phyloP scores from a whole-genome alignment of 2,888 invertebrate species.

The Melanotus villosus region DNA sequence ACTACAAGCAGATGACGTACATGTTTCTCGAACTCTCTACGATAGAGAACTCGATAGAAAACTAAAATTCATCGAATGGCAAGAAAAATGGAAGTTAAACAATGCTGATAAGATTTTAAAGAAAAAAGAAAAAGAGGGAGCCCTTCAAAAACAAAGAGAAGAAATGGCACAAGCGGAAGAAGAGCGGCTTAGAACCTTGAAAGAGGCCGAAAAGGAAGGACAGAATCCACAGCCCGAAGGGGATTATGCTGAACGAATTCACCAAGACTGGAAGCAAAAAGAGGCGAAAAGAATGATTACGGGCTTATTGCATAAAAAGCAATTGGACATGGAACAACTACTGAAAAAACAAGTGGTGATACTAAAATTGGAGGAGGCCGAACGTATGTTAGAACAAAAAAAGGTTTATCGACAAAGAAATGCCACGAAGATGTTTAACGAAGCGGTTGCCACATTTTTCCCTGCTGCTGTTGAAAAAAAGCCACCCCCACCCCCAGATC shows the following conservation, averaged over 20 bases:
- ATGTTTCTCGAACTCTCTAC: slow-evolving; percentile 67
- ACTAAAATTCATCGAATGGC: slow-evolving; percentile 73
- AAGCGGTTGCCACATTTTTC: slow-evolving; percentile 75
- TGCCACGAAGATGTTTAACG: slow-evolving; percentile 76
- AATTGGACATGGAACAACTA: slow-evolving; percentile 73
- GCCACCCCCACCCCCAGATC: slow-evolving; percentile 66
- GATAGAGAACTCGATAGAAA: slow-evolving; percentile 71
- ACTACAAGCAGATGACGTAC: slow-evolving; percentile 53
- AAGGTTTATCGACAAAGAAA: slow-evolving; percentile 73
- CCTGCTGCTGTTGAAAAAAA: slow-evolving; percentile 73
- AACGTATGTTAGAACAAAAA: slow-evolving; percentile 72
- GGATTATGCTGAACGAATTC: slow-evolving; percentile 66
- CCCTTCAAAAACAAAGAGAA: slow-evolving; percentile 48
- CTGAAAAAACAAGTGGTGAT: slow-evolving; percentile 75
- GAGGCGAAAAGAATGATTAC: slow-evolving; percentile 77
- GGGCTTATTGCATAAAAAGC: slow-evolving; percentile 76
- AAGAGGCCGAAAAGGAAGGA: slow-evolving; percentile 45
- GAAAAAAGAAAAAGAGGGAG: not conserved
- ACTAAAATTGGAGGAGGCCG: slow-evolving; percentile 73
- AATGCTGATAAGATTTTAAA: not conserved
- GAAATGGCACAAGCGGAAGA: slow-evolving; percentile 66
- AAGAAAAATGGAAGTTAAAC: slow-evolving; percentile 70
- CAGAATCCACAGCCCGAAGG: slow-evolving; percentile 48
- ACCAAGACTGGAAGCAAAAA: slow-evolving; percentile 72
- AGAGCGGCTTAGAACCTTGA: slow-evolving; percentile 67